phyloP scores from a whole-genome alignment of 2,888 invertebrate species.

The Diloba caeruleocephala region DNA sequence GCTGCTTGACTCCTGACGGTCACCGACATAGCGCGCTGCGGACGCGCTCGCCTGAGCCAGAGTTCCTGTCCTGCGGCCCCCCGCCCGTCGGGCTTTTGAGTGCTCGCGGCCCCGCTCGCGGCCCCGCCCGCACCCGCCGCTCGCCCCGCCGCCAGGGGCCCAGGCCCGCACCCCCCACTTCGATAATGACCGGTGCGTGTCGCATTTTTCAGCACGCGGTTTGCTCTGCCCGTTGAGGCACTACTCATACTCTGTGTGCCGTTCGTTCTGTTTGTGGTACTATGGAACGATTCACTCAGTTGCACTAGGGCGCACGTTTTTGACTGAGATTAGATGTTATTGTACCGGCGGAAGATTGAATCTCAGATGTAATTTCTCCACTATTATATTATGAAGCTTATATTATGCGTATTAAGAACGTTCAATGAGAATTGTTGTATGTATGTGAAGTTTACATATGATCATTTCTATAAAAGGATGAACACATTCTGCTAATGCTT shows the following conservation, averaged over 20 bases:
- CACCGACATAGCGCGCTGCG: slow-evolving; percentile 73
- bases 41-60: slow-evolving; percentile 65
- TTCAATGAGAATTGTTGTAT: slow-evolving; percentile 41
- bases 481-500: slow-evolving; percentile 38
- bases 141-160: slow-evolving; percentile 1
- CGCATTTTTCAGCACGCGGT: slow-evolving; percentile 51
- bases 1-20: slow-evolving; percentile 93
- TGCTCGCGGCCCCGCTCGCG: slow-evolving; percentile 24
- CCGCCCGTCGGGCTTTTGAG: slow-evolving; percentile 13
- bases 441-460: slow-evolving; percentile 34
- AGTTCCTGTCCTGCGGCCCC: slow-evolving; percentile 30
- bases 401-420: slow-evolving; percentile 30
- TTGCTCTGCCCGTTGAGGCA: slow-evolving; percentile 35
- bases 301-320: slow-evolving; percentile 35
- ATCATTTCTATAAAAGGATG: slow-evolving; percentile 26
- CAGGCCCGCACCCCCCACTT: slow-evolving; percentile 11
- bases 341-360: slow-evolving; percentile 25
- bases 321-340: slow-evolving; percentile 21
- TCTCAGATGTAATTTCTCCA: slow-evolving; percentile 33
- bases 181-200: slow-evolving; percentile 42
- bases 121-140: slow-evolving; percentile 29
- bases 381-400: slow-evolving; percentile 45
- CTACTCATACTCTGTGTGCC: slow-evolving; percentile 8
- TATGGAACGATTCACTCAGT: slow-evolving; percentile 21
- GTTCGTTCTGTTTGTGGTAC: slow-evolving; percentile 17